A percentile compares a stretch with the other conserved stretches of the same genome.
These are phyloP conservation scores for Rhimphoctona megacephalus DNA, from an alignment of 2,888 invertebrate genomes.

Conservation along the genomic window DNA sequence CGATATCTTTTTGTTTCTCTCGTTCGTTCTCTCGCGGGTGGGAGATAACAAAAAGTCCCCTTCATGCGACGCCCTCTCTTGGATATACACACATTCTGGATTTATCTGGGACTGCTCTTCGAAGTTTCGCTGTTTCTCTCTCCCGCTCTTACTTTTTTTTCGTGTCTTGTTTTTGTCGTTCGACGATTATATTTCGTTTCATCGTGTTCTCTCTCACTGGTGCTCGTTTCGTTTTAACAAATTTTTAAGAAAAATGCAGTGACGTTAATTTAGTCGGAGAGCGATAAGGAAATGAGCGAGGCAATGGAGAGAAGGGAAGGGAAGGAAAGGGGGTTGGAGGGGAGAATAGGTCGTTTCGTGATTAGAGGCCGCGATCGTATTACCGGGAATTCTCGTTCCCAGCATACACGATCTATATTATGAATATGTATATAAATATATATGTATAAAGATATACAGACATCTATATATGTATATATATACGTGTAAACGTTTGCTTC, in stretches of 20 bases:
- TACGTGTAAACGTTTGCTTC: background rate
- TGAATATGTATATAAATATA: slow-evolving; percentile 11
- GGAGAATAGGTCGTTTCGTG: slow-evolving; percentile 33
- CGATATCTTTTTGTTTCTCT: slow-evolving; percentile 76
- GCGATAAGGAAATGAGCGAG: slow-evolving; percentile 43
- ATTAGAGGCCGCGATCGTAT: slow-evolving; percentile 51
- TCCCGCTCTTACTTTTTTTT: background rate
- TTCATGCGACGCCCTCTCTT: slow-evolving; percentile 26
- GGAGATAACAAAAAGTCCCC: slow-evolving; percentile 55
- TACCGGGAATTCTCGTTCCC: slow-evolving; percentile 39
- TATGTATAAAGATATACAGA: background rate
- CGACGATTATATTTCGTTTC: slow-evolving; percentile 5
- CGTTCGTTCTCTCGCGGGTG: slow-evolving; percentile 58
- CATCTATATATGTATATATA: background rate
- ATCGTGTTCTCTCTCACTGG: slow-evolving; percentile 22
- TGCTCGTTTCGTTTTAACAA: slow-evolving; percentile 30
- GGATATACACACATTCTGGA: slow-evolving; percentile 25
- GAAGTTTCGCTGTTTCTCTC: slow-evolving; percentile 42
- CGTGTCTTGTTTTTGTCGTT: slow-evolving; percentile 18
- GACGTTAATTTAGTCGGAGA: slow-evolving; percentile 40
- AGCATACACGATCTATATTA: slow-evolving; percentile 17
- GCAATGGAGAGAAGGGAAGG: background rate
- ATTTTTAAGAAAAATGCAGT: slow-evolving; percentile 48
- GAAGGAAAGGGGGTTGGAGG: background rate
- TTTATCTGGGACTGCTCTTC: slow-evolving; percentile 43